These are phyloP conservation scores for Fukomys damarensis DNA, from an alignment of 2,113 vertebrate species.

Conservation along the genomic window DNA sequence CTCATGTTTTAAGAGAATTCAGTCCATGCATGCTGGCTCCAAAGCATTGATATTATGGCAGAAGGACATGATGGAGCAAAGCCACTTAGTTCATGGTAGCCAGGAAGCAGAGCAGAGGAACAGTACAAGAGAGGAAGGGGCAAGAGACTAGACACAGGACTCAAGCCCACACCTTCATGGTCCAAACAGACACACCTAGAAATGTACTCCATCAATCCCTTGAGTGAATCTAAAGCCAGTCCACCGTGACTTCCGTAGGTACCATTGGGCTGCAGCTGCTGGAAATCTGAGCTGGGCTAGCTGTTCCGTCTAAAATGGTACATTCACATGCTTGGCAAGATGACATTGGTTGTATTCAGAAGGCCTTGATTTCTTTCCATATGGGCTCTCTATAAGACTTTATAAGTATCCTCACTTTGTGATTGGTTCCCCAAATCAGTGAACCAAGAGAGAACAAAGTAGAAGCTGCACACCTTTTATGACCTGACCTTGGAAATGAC, in stretches of 20 bases:
- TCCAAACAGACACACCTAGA: neutral
- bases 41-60: neutral
- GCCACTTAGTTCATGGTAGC: neutral
- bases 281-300: neutral
- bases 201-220: neutral
- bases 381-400: neutral
- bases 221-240: neutral
- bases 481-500: neutral
- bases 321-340: neutral
- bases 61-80: neutral
- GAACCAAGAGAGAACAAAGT: neutral
- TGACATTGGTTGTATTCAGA: neutral
- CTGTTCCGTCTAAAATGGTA: neutral
- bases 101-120: neutral
- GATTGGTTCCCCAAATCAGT: neutral
- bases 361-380: accelerated
- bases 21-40: neutral
- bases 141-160: neutral
- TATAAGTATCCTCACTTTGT: neutral
- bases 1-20: neutral
- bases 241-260: neutral
- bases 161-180: neutral
- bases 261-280: neutral
- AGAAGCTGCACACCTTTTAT: neutral
- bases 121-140: neutral